Conservation (phyloP, 2,113 vertebrate genomes). For the Phylloscopus trochilus region DNA sequence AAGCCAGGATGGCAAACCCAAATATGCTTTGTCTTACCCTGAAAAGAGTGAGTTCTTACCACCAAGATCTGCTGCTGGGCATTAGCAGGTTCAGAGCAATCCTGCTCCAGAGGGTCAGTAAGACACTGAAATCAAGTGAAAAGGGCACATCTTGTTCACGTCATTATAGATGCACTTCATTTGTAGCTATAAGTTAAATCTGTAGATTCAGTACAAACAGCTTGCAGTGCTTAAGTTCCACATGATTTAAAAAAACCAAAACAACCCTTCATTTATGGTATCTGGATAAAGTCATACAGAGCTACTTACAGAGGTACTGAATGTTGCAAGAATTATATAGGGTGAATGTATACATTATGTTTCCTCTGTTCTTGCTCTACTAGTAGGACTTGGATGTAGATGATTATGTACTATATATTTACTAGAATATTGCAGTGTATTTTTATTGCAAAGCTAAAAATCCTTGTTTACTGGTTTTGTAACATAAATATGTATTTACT, state of each 20-base stretch:
- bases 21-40: neutral
- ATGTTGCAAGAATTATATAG: neutral
- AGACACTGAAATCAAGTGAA: neutral
- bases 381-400: neutral
- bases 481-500: neutral
- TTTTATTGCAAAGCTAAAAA: neutral
- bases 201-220: neutral
- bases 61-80: neutral
- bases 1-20: neutral
- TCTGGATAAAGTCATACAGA: neutral
- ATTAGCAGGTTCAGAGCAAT: neutral
- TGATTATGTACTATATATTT: neutral
- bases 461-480: neutral
- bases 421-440: neutral
- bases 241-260: neutral
- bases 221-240: neutral
- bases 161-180: neutral
- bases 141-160: neutral
- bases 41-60: neutral
- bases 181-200: conserved; percentile 1
- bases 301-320: neutral
- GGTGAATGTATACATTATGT: neutral
- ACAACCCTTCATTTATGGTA: neutral
- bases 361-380: neutral
- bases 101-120: neutral